Conservation (phyloP, 2,797 vertebrate genomes). For the Synanceia verrucosa region DNA sequence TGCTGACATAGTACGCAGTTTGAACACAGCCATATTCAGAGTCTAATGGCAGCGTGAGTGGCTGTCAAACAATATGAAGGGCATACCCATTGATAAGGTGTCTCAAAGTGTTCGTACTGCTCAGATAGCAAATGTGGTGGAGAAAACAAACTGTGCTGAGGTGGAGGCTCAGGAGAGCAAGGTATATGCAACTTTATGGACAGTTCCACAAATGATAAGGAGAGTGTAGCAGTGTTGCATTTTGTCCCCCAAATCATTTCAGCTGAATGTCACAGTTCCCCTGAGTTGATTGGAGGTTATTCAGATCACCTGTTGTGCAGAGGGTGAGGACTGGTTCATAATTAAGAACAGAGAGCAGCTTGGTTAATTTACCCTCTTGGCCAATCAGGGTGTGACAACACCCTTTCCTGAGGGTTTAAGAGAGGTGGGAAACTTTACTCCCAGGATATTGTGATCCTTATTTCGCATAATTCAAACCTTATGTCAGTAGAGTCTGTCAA, state of each 20-base stretch:
- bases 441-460: neutral
- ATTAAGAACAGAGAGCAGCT: neutral
- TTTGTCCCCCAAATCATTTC: too few relatives aligned
- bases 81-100: neutral
- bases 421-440: neutral
- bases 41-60: too few relatives aligned
- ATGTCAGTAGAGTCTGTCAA: neutral
- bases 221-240: too few relatives aligned
- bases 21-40: neutral
- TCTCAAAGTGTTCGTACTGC: too few relatives aligned
- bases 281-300: neutral
- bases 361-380: neutral
- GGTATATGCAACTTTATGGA: too few relatives aligned
- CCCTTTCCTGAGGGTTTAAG: neutral
- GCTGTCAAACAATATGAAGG: too few relatives aligned
- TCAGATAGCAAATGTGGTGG: neutral
- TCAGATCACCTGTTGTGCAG: neutral
- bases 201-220: too few relatives aligned
- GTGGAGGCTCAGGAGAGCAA: too few relatives aligned
- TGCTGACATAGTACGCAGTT: neutral
- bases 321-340: neutral
- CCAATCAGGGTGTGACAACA: neutral
- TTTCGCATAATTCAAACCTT: neutral
- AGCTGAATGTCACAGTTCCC: neutral
- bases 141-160: too few relatives aligned